Conservation (phyloP, 2,888 invertebrate genomes). For the Macrostomum cliftonense region DNA sequence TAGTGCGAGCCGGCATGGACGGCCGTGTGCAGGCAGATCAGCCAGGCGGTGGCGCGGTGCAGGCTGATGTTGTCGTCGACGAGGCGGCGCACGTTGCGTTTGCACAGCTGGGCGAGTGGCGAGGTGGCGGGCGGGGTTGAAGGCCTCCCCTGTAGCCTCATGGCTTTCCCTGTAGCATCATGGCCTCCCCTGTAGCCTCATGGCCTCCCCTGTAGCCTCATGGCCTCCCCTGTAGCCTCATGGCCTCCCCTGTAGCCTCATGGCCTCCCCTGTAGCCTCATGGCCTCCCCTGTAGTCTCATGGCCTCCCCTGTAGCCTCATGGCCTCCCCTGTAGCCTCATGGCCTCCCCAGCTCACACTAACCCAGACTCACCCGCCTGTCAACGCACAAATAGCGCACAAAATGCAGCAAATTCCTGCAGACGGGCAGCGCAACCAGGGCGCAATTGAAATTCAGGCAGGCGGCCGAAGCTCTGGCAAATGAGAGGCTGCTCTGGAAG, state of each 20-base stretch:
- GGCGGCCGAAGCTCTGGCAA: slow-evolving; percentile 33
- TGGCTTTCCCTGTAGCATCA: too few relatives aligned
- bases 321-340: too few relatives aligned
- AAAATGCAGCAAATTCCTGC: slow-evolving; percentile 32
- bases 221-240: too few relatives aligned
- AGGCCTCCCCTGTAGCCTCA: too few relatives aligned
- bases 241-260: too few relatives aligned
- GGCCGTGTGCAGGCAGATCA: slow-evolving; percentile 30
- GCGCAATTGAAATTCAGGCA: slow-evolving; percentile 35
- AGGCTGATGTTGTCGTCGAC: slow-evolving; percentile 33
- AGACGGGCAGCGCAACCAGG: slow-evolving; percentile 34
- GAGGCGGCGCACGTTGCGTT: slow-evolving; percentile 20
- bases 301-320: too few relatives aligned
- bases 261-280: too few relatives aligned
- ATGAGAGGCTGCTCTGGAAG: slow-evolving; percentile 22
- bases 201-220: too few relatives aligned
- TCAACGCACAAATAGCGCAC: slow-evolving; percentile 14
- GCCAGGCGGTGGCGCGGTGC: slow-evolving; percentile 31
- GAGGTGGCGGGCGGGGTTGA: too few relatives aligned
- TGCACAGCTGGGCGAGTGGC: slow-evolving; percentile 24
- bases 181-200: too few relatives aligned
- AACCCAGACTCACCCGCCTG: not conserved
- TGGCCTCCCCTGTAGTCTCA: too few relatives aligned
- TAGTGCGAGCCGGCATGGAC: slow-evolving; percentile 31
- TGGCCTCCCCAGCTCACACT: too few relatives aligned